A percentile compares a stretch with the other conserved stretches of the same genome.
Conservation (phyloP, 2,113 vertebrate species). For the Bos javanicus region DNA sequence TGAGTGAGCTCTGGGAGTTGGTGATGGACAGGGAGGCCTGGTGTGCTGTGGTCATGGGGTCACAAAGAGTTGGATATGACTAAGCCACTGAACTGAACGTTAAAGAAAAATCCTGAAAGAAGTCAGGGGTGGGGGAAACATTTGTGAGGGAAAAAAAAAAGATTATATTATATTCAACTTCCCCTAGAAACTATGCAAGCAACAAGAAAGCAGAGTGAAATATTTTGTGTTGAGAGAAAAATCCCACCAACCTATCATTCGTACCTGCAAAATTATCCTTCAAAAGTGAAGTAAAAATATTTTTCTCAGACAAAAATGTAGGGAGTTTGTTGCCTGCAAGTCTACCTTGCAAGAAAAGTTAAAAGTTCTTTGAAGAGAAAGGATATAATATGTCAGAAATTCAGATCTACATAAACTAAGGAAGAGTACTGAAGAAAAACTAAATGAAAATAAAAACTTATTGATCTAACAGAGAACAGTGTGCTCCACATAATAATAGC, state of each 20-base stretch:
- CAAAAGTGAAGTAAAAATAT: background rate
- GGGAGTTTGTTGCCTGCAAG: background rate
- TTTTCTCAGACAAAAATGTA: background rate
- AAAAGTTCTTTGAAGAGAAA: background rate
- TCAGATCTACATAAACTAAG: background rate
- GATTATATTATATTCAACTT: background rate
- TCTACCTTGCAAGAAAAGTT: background rate
- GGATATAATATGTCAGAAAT: background rate
- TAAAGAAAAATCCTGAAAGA: background rate
- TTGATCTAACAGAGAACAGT: background rate
- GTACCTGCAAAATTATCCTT: background rate
- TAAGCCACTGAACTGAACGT: background rate
- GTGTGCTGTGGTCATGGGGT: background rate
- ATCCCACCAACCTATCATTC: background rate
- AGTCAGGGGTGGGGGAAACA: background rate
- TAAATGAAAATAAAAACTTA: background rate
- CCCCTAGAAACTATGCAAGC: background rate
- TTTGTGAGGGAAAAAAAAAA: background rate
- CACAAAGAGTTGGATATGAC: rapidly evolving
- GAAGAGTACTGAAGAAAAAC: background rate
- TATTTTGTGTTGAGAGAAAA: background rate
- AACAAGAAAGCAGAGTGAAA: background rate
- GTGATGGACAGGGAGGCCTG: background rate
- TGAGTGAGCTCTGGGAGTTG: background rate
- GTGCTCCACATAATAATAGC: background rate